Base-by-base conservation (phyloP, 2,888 invertebrate species). In the Achlya flavicornis region DNA sequence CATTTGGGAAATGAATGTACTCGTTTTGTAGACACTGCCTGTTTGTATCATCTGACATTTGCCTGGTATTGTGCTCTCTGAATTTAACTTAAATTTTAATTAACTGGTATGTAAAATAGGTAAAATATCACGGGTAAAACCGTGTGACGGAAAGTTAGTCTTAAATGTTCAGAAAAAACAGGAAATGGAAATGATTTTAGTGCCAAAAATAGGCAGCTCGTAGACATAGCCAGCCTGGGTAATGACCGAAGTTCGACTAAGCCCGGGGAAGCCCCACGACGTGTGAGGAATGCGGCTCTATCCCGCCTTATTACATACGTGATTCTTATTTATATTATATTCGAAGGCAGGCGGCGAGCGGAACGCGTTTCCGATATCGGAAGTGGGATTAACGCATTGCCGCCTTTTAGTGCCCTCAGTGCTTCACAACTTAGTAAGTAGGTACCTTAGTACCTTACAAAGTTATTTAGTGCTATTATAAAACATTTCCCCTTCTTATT, bases 281-380 rank as follows among this genome's bases (percentile, higher is more conserved):
- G 93, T 92, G 93, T 88, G 87, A 88, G 85, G 93, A 92, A 93
- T 93, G 87, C 88, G 81, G 80, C 76, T 68, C 75, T 77, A 68
- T 79, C 75, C 80, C 81, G 84, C 79, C 87, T 91, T 93, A 93
- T 93, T 93, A 93, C 92, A 92, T 90, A 93, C 93, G 93, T 93
- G 93, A 92, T 93, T 92, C 89, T 90, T 93, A 92, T 92, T 92
- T 93, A 92, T 93, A 93, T 92, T 87, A 91, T 90, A 90, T 90
- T 85, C 77, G 77, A 73, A 76, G 70, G 66, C 68, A 70, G 69
- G 66, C 67, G 53, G 53, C 53, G 53, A 46, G 53, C 19, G 53
- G 71, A 77, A 78, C 81, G 82, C 81, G 80, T 80, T 82, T 83
- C 79, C 84, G 85, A 84, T 89, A 90, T 87, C 87, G 87, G 78